Percentiles rank a stretch among this genome's conserved stretches.
Evolutionary conservation across 2,113 vertebrate species (phyloP).

Genomic region (Labrus mixtus): DNA sequence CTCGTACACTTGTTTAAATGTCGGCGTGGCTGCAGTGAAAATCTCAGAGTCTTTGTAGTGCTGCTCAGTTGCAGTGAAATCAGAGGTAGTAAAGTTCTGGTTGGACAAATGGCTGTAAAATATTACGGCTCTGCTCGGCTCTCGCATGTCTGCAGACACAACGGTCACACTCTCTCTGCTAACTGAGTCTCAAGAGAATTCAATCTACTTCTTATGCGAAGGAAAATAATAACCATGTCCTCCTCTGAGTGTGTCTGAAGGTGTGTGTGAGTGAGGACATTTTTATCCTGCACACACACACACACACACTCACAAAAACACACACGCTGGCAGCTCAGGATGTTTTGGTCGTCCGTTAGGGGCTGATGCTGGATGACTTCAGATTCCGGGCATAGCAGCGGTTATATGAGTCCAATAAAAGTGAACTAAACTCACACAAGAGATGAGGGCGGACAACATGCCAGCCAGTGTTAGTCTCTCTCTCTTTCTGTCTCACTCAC

Average conservation of each 20-base stretch:
- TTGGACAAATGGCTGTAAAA: constrained; percentile 32
- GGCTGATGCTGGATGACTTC: constrained; percentile 54
- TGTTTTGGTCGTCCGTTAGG: constrained; percentile 64
- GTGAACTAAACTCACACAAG: constrained; percentile 28
- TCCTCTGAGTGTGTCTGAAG: neutral
- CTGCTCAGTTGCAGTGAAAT: constrained; percentile 1
- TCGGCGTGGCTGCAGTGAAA: neutral
- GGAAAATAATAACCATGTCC: neutral
- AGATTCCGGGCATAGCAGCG: constrained; percentile 67
- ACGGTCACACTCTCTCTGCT: neutral
- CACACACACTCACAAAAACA: constrained; percentile 8
- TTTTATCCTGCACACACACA: constrained; percentile 8
- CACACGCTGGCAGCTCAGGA: constrained; percentile 61
- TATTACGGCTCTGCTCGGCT: neutral
- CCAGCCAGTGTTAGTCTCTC: constrained; percentile 42
- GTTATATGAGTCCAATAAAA: constrained; percentile 60
- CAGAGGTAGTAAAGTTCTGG: constrained; percentile 16
- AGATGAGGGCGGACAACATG: constrained; percentile 24
- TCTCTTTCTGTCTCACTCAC: neutral
- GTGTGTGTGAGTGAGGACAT: neutral
- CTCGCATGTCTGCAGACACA: neutral
- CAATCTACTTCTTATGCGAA: neutral
- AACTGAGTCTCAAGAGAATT: neutral
- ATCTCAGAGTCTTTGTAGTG: neutral
- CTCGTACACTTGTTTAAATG: constrained; percentile 1